phyloP scores from a whole-genome alignment of 2,113 vertebrate genomes.

The Nesospiza acunhae region DNA sequence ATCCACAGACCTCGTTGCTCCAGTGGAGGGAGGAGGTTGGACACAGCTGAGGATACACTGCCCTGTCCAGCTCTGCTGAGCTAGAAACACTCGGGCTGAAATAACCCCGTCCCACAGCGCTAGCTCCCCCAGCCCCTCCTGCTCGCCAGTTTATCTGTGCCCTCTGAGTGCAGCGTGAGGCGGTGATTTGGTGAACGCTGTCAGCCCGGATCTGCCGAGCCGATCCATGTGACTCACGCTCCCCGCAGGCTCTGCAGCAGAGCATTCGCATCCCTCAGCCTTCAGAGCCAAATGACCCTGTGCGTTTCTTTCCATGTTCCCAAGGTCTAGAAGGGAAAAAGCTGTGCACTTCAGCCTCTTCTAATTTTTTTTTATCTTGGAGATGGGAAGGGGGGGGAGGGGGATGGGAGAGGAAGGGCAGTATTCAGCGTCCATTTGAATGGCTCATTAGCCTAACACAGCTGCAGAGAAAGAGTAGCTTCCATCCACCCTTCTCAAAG shows the following conservation, averaged over 20 bases:
- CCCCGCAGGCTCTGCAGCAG: slow-evolving; percentile 25
- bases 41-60: neutral
- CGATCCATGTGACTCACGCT: slow-evolving; percentile 29
- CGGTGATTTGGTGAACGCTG: neutral
- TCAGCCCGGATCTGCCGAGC: slow-evolving; percentile 13
- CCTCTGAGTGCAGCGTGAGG: neutral
- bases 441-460: neutral
- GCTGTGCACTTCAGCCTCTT: neutral
- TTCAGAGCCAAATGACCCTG: slow-evolving; percentile 32
- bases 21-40: neutral
- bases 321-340: neutral
- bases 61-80: neutral
- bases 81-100: neutral
- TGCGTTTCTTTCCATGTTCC: neutral
- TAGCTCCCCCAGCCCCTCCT: neutral
- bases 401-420: neutral
- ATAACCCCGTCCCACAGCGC: neutral
- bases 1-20: neutral
- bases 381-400: neutral
- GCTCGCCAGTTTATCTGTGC: slow-evolving; percentile 2
- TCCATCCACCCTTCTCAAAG: neutral
- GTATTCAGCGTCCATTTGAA: neutral
- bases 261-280: neutral
- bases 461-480: neutral
- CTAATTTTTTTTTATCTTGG: neutral